Percentiles rank a stretch among this genome's conserved stretches.
These are phyloP conservation scores for Leuciscus waleckii DNA, from an alignment of 2,797 vertebrate genomes.

Conservation along the genomic window DNA sequence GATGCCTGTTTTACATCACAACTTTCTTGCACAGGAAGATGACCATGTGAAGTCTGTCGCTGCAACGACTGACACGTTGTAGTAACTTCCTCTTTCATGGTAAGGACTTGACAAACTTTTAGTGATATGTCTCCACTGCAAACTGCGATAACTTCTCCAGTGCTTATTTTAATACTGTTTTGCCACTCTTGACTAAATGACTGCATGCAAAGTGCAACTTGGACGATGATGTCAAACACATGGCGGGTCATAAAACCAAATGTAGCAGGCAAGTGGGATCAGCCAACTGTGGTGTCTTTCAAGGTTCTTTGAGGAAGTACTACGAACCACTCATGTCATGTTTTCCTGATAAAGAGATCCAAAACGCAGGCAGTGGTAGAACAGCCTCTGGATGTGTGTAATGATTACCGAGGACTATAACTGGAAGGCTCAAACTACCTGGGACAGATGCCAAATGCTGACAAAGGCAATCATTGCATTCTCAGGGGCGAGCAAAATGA, in stretches of 20 bases:
- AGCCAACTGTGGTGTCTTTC: background rate
- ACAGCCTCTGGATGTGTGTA: conserved; percentile 46
- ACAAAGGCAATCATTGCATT: conserved; percentile 62
- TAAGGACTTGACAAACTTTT: conserved; percentile 37
- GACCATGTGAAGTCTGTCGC: conserved; percentile 67
- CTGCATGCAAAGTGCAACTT: conserved; percentile 23
- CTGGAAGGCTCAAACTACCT: conserved; percentile 58
- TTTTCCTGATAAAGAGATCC: conserved; percentile 16
- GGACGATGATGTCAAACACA: background rate
- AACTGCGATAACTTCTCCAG: conserved; percentile 13
- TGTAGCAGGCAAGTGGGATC: conserved; percentile 15
- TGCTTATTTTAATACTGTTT: conserved; percentile 5
- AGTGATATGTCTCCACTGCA: conserved; percentile 13
- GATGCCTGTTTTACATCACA: conserved; percentile 18
- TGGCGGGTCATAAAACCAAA: conserved; percentile 12
- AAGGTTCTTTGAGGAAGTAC: conserved; percentile 31
- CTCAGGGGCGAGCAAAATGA: conserved; percentile 64
- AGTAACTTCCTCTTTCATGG: conserved; percentile 68
- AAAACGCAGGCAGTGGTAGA: conserved; percentile 45
- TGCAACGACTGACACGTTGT: conserved; percentile 67
- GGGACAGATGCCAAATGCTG: conserved; percentile 70
- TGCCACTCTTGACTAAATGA: background rate
- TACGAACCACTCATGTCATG: background rate
- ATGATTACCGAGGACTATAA: conserved; percentile 50
- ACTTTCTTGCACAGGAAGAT: conserved; percentile 59